Base-by-base conservation (phyloP, 1,140 invertebrate species). In the Neodiprion pinetum region DNA sequence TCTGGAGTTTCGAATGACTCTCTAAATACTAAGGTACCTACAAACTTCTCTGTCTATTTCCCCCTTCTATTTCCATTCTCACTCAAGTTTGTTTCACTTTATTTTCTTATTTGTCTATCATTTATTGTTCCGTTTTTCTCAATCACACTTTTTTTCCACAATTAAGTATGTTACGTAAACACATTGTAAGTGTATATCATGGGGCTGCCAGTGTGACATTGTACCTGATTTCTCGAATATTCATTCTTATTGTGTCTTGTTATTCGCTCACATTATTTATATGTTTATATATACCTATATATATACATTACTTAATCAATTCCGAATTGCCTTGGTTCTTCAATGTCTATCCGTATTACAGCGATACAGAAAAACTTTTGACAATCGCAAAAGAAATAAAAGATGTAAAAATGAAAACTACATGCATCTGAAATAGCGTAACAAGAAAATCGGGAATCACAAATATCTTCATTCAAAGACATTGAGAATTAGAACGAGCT, bases 1-100 rank as follows among this genome's bases (percentile, higher is more conserved):
- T 90, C 89, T 91, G 90, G 89, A 89, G 84, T 91, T 91, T 90
- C 87, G 87, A 88, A 90, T 91, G 88, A 88, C 87, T 87, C 84
- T 90, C 82, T 88, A 88, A 87, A 84, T 80, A 84, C 83, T 88
- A 89, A 90, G 89, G 89, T 89, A 90, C 85, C 84, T 87, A 85
- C 80, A 78, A 85, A 86, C 80, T 85, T 83, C 79, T 88, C 84
- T 86, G 79, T 86, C 82, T 88, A 79, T 84, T 80, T 71, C 71
- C 21, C 75, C 74, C 76, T 78, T 70, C 77, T 78, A 73, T 77
- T 78, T 74, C 71, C 67, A 21, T 40, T 73, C 49, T 74, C 40
- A 70, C 14, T 28, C 14, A 72, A 74, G 53, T 75, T 72, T 78
- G 73, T 23, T 73, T 73, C 71, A 74, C 77, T 50, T 76, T 67